Conservation (phyloP, 2,113 vertebrate species). For the Syngnathus typhle region DNA sequence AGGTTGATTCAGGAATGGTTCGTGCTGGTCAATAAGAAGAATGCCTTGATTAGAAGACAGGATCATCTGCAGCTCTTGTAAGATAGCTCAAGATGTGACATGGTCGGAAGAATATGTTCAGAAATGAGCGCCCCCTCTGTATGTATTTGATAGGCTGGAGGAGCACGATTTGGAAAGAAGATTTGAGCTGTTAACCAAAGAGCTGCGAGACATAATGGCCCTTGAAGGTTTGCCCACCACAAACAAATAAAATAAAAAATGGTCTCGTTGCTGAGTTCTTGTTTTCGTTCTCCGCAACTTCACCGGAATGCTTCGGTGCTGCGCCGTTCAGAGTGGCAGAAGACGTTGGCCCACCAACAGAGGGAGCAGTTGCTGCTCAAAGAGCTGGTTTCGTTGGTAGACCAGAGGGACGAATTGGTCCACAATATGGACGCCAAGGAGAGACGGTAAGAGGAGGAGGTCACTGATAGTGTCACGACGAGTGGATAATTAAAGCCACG, state of each 20-base stretch:
- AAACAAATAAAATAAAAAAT: not conserved
- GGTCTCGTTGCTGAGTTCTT: not conserved
- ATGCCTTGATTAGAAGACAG: constrained; percentile 83
- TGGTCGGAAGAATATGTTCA: not conserved
- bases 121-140: not conserved
- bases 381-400: constrained; percentile 83
- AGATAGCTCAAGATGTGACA: constrained; percentile 17
- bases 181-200: constrained; percentile 81
- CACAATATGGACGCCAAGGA: constrained; percentile 81
- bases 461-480: not conserved
- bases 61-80: constrained; percentile 85
- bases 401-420: constrained; percentile 82
- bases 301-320: not conserved
- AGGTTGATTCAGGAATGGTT: constrained; percentile 88
- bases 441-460: constrained; percentile 68
- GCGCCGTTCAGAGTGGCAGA: constrained; percentile 72
- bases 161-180: constrained; percentile 82
- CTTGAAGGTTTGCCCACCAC: constrained; percentile 38
- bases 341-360: constrained; percentile 74
- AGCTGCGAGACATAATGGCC: constrained; percentile 79
- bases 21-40: constrained; percentile 85
- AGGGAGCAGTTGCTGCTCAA: constrained; percentile 81
- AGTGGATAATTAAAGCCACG: not conserved
- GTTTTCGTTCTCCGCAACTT: too few relatives aligned
- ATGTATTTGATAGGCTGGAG: constrained; percentile 71